A percentile compares a stretch with the other conserved stretches of the same genome.
Evolutionary conservation across 2,113 vertebrate species (phyloP).

Genomic region (Otus sunia): DNA sequence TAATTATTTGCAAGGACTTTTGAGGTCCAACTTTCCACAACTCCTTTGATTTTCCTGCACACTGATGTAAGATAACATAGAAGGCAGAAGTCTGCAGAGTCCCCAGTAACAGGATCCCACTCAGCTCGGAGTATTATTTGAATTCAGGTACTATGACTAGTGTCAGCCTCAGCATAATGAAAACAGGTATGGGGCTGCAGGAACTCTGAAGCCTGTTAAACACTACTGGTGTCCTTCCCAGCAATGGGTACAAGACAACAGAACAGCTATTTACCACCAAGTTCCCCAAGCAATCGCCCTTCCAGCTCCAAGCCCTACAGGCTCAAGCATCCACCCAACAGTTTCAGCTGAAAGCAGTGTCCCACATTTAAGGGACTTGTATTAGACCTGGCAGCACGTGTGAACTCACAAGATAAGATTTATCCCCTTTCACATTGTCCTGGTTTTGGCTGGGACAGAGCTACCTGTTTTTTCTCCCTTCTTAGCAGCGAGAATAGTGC

Average conservation of each 20-base stretch:
- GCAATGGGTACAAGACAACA: not conserved
- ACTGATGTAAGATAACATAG: not conserved
- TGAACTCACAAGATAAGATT: not conserved
- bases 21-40: not conserved
- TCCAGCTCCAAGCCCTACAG: not conserved
- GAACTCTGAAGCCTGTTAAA: not conserved
- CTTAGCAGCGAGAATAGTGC: too few relatives aligned
- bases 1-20: not conserved
- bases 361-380: not conserved
- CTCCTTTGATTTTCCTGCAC: not conserved
- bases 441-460: too few relatives aligned
- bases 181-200: not conserved
- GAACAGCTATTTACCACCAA: not conserved
- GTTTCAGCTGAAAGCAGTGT: not conserved
- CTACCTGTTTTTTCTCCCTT: too few relatives aligned
- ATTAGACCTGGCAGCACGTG: accelerated
- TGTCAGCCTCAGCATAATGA: not conserved
- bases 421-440: not conserved
- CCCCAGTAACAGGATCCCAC: not conserved
- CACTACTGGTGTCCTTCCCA: not conserved
- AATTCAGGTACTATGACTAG: not conserved
- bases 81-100: not conserved
- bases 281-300: not conserved
- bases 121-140: not conserved
- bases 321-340: not conserved